Evolutionary conservation across 1,140 invertebrate genomes (phyloP), one percentile per base, ranked within the genome.

Genomic region (Bathynomus jamesi): DNA sequence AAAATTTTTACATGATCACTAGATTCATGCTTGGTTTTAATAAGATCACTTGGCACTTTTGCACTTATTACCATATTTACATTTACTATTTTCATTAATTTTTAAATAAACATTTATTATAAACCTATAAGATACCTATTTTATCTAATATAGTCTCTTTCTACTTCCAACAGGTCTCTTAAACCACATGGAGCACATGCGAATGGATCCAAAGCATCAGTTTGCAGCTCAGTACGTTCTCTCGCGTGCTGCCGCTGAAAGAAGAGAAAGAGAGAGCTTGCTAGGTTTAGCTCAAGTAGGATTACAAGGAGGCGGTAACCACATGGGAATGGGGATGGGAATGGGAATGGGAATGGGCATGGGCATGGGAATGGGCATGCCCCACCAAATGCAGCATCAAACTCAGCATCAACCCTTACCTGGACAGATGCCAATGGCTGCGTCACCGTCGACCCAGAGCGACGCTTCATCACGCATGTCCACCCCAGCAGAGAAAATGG

Each of bases 131-230:
- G n/a, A n/a, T n/a, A n/a, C n/a, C n/a, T n/a, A n/a, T n/a, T n/a
- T n/a, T n/a, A n/a, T n/a, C n/a, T n/a, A n/a, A n/a, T n/a, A n/a
- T n/a, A n/a, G n/a, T n/a, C n/a, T 53, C 2, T 53, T 3, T 17
- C 5, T 5, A 64, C 11, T 2, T 17, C 21, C 80, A 81, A 32
- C 83, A 95, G 94, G 93, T 81, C 85, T 96, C 28, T 85, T 96
- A 67, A 91, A 90, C 73, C 94, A 96, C 81, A 95, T 96, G 93
- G 94, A 96, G 80, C 92, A 95, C 80, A 95, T 95, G 94, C 87
- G 93, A 79, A 95, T 95, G 92, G 93, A 96, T 83, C 93, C 93
- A 2, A 96, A 95, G 83, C 93, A 95, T 86, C 93, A 95, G 81
- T 95, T 95, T 80, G 93, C 93, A 31, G 93, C 94, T 28, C 93